A percentile compares a stretch with the other conserved stretches of the same genome.
Conservation (phyloP, 2,888 invertebrate species). For the Dicyrtoma fusca region DNA sequence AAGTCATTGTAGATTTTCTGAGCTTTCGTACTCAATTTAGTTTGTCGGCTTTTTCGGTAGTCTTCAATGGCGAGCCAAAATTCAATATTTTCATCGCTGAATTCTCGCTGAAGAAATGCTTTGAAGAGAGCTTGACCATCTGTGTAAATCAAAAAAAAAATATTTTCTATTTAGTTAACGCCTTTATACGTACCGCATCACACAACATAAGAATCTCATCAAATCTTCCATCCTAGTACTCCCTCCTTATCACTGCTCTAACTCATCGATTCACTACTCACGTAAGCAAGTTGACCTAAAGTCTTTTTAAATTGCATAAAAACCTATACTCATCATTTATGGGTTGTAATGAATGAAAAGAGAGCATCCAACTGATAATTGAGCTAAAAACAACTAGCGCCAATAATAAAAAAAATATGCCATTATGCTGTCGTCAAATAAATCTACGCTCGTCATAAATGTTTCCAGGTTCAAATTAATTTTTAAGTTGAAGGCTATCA, state of each 20-base stretch:
- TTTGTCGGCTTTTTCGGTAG: conserved; percentile 60
- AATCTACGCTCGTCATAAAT: neutral
- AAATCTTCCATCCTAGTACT: no score
- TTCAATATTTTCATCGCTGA: conserved; percentile 66
- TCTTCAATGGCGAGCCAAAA: conserved; percentile 66
- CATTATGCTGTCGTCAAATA: no score
- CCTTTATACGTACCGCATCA: neutral
- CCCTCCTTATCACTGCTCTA: neutral
- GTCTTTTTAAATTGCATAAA: neutral
- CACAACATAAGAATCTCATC: no score
- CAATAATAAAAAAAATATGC: neutral
- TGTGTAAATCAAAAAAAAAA: conserved; percentile 57
- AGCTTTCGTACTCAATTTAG: conserved; percentile 60
- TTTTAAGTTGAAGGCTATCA: conserved; percentile 6
- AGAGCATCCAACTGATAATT: conserved; percentile 10
- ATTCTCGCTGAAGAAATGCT: conserved; percentile 64
- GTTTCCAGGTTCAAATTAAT: conserved; percentile 11
- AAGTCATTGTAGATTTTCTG: conserved; percentile 63
- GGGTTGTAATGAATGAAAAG: neutral
- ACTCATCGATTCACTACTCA: neutral
- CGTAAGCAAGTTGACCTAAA: conserved; percentile 27
- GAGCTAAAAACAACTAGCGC: neutral
- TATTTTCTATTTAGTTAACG: neutral
- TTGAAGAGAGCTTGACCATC: conserved; percentile 64
- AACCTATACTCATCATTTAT: conserved; percentile 1